Percentiles rank a stretch among this genome's conserved stretches.
Conservation (phyloP, 64 coral and sea anemone genomes). For the Montipora sp. region DNA sequence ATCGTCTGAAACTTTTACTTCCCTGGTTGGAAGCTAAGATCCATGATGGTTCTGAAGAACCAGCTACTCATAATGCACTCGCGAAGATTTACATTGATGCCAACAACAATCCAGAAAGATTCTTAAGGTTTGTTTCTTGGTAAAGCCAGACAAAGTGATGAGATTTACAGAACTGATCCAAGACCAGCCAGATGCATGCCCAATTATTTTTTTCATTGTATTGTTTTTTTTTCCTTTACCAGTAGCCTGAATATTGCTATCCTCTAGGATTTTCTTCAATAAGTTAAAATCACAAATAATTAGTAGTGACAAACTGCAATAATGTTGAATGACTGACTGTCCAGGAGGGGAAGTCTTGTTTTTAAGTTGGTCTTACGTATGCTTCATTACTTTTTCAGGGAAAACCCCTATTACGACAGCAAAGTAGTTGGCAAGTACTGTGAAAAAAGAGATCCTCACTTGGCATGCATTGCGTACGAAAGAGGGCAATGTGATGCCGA, state of each 20-base stretch:
- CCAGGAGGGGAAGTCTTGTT: no score
- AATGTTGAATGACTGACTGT: no score
- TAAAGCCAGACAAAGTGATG: no score
- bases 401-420: constrained; percentile 99
- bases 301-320: no score
- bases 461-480: constrained; percentile 98
- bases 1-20: constrained; percentile 88
- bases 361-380: no score
- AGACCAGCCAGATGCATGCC: no score
- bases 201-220: no score
- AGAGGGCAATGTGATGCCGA: constrained; percentile 98
- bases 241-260: no score
- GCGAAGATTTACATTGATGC: constrained; percentile 99
- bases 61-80: constrained; percentile 99
- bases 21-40: constrained; percentile 95
- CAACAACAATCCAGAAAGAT: constrained; percentile 98
- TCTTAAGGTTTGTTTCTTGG: constrained; percentile 75
- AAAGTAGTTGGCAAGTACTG: constrained; percentile 98
- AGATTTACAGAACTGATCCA: no score
- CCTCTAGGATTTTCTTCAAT: no score
- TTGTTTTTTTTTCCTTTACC: no score
- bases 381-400: constrained; percentile 50
- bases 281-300: no score
- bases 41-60: constrained; percentile 98
- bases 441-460: constrained; percentile 97